These are phyloP conservation scores for Hippopotamus amphibius DNA, from an alignment of 2,113 vertebrate genomes.

Conservation along the genomic window DNA sequence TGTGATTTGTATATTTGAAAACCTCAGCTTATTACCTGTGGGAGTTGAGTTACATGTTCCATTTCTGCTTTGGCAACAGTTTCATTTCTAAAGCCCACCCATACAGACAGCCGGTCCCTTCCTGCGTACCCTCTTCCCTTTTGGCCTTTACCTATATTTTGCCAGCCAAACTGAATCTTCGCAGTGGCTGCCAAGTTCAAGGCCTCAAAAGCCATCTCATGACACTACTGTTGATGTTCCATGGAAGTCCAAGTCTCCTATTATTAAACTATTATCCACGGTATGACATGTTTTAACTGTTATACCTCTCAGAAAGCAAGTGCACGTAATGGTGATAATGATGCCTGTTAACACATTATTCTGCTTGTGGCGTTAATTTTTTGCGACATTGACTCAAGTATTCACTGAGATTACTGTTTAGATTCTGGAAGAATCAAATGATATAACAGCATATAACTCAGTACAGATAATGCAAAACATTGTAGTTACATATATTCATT, in stretches of 20 bases:
- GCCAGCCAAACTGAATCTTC: slow-evolving; percentile 11
- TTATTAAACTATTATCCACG: not conserved
- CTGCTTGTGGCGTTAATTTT: not conserved
- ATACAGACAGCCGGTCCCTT: slow-evolving; percentile 12
- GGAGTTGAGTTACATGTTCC: slow-evolving; percentile 49
- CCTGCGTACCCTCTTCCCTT: not conserved
- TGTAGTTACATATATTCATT: not conserved
- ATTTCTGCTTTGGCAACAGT: slow-evolving; percentile 47
- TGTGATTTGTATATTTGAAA: slow-evolving; percentile 6
- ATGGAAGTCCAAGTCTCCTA: not conserved
- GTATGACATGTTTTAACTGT: not conserved
- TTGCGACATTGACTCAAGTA: not conserved
- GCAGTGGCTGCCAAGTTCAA: slow-evolving; percentile 22
- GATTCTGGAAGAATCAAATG: not conserved
- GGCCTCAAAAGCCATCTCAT: not conserved
- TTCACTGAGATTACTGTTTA: not conserved
- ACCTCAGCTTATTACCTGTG: slow-evolving; percentile 24
- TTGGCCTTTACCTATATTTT: not conserved
- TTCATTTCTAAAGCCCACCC: slow-evolving; percentile 42
- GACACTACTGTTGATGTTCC: not conserved
- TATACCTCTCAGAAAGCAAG: not conserved
- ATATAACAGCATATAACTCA: not conserved
- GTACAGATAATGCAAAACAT: not conserved
- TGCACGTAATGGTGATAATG: not conserved
- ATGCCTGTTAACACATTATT: not conserved